phyloP scores from a whole-genome alignment of 2,797 vertebrate genomes.

The Neostethus bicornis region DNA sequence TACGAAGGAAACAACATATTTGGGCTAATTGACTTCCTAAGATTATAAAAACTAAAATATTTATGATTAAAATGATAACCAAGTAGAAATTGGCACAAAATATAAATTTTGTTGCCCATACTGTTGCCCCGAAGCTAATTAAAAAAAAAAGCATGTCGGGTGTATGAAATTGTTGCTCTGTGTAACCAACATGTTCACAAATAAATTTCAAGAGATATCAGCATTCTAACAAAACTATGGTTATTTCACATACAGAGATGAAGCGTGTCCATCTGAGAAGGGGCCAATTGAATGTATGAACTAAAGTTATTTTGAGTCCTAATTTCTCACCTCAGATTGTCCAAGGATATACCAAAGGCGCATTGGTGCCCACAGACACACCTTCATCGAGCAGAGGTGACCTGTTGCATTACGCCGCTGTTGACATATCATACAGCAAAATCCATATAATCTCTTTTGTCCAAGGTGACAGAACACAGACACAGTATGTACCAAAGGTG shows the following conservation, averaged over 20 bases:
- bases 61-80: conserved; percentile 6
- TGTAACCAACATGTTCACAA: too few species aligned
- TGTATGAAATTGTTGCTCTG: too few species aligned
- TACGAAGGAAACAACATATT: not conserved
- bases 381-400: conserved; percentile 35
- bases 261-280: too few species aligned
- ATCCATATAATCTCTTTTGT: conserved; percentile 59
- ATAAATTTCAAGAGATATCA: too few species aligned
- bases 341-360: conserved; percentile 13
- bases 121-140: conserved; percentile 6
- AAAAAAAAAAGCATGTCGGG: too few species aligned
- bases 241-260: too few species aligned
- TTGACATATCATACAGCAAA: conserved; percentile 37
- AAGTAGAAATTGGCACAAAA: conserved; percentile 4
- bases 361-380: conserved; percentile 2
- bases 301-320: conserved; percentile 6
- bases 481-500: conserved; percentile 42
- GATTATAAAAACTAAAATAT: conserved; percentile 3
- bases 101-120: conserved; percentile 19
- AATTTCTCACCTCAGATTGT: conserved; percentile 6
- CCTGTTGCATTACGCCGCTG: conserved; percentile 28
- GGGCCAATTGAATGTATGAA: too few species aligned
- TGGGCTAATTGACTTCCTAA: not conserved
- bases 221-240: too few species aligned
- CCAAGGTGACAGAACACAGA: conserved; percentile 19